A percentile compares a stretch with the other conserved stretches of the same genome.
Conservation (phyloP, 2,113 vertebrate genomes). For the Xyliphius kryptos region DNA sequence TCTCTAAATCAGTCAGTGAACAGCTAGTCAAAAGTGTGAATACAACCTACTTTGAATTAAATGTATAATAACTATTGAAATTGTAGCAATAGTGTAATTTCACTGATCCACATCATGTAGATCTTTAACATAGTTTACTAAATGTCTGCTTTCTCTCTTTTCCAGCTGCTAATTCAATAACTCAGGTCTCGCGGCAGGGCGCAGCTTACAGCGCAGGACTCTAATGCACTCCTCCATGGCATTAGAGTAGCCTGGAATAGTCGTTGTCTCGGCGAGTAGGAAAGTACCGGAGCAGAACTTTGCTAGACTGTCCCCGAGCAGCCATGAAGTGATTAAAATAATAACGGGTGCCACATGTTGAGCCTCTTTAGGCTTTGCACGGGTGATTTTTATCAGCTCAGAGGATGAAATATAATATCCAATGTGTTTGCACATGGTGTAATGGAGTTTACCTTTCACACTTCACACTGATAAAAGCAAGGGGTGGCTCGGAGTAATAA, state of each 20-base stretch:
- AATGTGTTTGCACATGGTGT: constrained; percentile 1
- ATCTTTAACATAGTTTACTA: not conserved
- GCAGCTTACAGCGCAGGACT: constrained; percentile 60
- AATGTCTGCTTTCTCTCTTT: constrained; percentile 43
- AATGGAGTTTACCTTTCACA: constrained; percentile 17
- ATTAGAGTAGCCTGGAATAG: constrained; percentile 66
- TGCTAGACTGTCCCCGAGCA: constrained; percentile 53
- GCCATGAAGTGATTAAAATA: constrained; percentile 52
- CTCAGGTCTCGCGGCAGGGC: constrained; percentile 59
- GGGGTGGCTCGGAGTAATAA: not conserved
- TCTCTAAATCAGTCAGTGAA: not conserved
- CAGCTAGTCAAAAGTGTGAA: not conserved
- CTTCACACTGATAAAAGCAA: not conserved
- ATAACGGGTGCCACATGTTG: constrained; percentile 55
- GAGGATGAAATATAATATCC: constrained; percentile 49
- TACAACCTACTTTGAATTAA: too few species aligned
- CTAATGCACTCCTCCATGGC: constrained; percentile 60
- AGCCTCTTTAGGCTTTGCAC: constrained; percentile 48
- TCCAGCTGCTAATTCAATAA: constrained; percentile 73
- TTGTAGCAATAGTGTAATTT: too few species aligned
- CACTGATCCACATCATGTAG: too few species aligned
- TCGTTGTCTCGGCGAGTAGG: constrained; percentile 59
- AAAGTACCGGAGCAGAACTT: constrained; percentile 40
- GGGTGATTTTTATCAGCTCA: constrained; percentile 53
- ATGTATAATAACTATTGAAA: too few species aligned